A percentile compares a stretch with the other conserved stretches of the same genome.
These are phyloP conservation scores for Listronotus oregonensis DNA, from an alignment of 1,140 invertebrate species.

Conservation along the genomic window DNA sequence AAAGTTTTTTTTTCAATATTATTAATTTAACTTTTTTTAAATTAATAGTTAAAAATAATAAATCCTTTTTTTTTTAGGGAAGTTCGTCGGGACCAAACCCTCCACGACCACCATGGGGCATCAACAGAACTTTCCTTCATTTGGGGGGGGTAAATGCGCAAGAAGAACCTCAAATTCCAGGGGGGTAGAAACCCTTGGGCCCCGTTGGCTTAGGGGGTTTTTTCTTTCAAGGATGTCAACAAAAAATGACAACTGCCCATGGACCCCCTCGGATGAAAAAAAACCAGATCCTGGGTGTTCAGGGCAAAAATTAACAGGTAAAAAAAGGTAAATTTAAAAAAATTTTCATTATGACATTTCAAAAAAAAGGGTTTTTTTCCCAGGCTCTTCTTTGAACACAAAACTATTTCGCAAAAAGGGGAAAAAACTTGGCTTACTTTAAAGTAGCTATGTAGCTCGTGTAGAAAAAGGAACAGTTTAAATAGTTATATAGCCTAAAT, in stretches of 20 bases:
- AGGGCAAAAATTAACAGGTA: slow-evolving; percentile 54
- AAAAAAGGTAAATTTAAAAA: no score
- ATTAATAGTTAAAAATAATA: no score
- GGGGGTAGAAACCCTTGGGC: slow-evolving; percentile 75
- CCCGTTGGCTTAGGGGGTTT: slow-evolving; percentile 82
- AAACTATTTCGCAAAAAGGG: no score
- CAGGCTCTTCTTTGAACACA: no score
- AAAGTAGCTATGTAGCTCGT: no score
- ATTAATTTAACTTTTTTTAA: no score
- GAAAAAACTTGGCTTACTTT: no score
- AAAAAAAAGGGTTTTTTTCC: no score
- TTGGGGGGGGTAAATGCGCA: slow-evolving; percentile 55
- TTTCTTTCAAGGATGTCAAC: slow-evolving; percentile 67
- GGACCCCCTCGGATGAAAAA: slow-evolving; percentile 77
- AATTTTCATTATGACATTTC: no score
- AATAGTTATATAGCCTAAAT: no score
- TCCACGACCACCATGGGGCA: slow-evolving; percentile 48
- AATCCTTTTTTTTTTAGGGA: slow-evolving; percentile 31
- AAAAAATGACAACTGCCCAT: slow-evolving; percentile 53
- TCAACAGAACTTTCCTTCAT: slow-evolving; percentile 41
- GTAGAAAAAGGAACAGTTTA: no score
- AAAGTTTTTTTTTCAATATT: no score
- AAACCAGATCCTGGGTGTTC: slow-evolving; percentile 69
- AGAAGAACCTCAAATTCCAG: slow-evolving; percentile 66
- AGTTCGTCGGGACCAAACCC: slow-evolving; percentile 52